Evolutionary conservation across 1,140 invertebrate species (phyloP).

Genomic region (Cyclina sinensis): DNA sequence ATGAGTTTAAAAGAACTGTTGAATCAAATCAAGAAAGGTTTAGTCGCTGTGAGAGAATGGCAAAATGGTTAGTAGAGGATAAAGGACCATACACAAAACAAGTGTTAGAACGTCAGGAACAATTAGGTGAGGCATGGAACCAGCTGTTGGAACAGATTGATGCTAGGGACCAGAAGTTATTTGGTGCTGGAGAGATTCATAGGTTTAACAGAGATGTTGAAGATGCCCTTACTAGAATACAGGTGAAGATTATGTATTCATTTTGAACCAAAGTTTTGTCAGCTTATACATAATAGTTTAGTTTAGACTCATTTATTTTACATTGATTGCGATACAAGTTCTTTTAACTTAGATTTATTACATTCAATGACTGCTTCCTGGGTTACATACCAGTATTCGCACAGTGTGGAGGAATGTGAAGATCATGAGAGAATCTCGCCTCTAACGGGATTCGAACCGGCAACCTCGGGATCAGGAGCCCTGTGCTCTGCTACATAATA

Average conservation of each 20-base stretch:
- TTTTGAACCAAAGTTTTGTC: too few relatives aligned
- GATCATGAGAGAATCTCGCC: too few relatives aligned
- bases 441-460: too few relatives aligned
- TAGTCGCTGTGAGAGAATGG: slow-evolving; percentile 96
- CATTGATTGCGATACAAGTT: too few relatives aligned
- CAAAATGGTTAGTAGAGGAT: slow-evolving; percentile 95
- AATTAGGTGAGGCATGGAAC: slow-evolving; percentile 95
- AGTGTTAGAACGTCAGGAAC: slow-evolving; percentile 90
- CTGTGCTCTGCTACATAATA: too few relatives aligned
- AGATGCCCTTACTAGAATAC: slow-evolving; percentile 96
- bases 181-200: slow-evolving; percentile 98
- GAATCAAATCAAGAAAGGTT: slow-evolving; percentile 97
- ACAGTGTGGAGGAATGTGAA: too few relatives aligned
- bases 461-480: too few relatives aligned
- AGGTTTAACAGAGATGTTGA: slow-evolving; percentile 98
- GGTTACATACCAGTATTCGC: too few relatives aligned
- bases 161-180: slow-evolving; percentile 93
- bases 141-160: slow-evolving; percentile 94
- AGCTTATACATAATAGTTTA: too few relatives aligned
- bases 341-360: too few relatives aligned
- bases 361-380: too few relatives aligned
- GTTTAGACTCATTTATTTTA: too few relatives aligned
- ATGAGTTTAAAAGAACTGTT: slow-evolving; percentile 97
- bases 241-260: slow-evolving; percentile 66
- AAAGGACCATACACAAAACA: slow-evolving; percentile 96